Base-by-base conservation (phyloP, 92 coral and sea anemone species). In the Heliopora coerulea region DNA sequence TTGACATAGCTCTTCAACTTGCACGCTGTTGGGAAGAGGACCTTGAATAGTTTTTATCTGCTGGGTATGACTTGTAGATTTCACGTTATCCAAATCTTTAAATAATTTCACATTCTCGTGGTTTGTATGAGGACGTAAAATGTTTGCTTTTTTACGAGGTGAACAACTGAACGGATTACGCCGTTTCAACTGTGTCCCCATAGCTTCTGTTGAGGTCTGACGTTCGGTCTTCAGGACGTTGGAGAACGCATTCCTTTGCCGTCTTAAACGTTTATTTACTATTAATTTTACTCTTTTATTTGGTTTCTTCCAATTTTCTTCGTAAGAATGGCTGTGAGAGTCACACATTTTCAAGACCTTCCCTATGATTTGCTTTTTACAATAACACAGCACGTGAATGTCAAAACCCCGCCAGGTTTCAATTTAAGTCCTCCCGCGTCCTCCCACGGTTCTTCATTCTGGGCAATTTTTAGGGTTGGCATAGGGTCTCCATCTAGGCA, bases 131-230 rank as follows among this genome's bases (percentile, higher is more conserved):
- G 59, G 61, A 69, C 70, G 29, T 34, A 80, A 29, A 20, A 87
- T 33, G 32, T 86, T 87, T 33, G 95, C 61, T 75, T 77, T 85
- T 73, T 90, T 87, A 7, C 52, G 64, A 35, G 98, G 86, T 2
- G 91, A 85, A 74, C 96, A 90, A 19, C 89, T 80, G 29, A 93
- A 93, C 0, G 98, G 98, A 68, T 93, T 93, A 41, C 74, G 79
- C 58, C 98, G 82, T 75, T 93, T 93, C 62, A 74, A 30, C 24
- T 75, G 44, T 75, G 75, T 48, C 49, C 57, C 27, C 80, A 78
- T 65, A 80, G 84, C 91, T 54, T 82, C 65, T 1, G 13, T 67
- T 11, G 58, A 74, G 48, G 30, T 49, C 23, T 68, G 59, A 66
- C 85, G 86, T 74, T 73, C 41, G 31, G 95, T 80, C 83, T 90